These are phyloP conservation scores for Fragum whitleyi DNA, from an alignment of 2,888 invertebrate genomes.

Conservation along the genomic window DNA sequence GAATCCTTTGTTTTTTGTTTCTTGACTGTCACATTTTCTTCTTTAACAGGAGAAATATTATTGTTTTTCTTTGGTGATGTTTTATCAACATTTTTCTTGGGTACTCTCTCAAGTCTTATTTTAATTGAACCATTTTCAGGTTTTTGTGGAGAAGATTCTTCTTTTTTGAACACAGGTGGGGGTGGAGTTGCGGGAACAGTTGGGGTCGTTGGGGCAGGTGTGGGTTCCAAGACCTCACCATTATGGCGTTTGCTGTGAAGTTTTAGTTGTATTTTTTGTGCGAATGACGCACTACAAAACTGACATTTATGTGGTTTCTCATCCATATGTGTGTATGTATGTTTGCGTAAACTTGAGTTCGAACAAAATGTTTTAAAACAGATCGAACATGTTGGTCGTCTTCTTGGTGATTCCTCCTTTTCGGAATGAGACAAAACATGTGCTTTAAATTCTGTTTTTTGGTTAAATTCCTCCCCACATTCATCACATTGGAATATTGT, in stretches of 20 bases:
- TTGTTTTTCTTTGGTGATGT: background rate
- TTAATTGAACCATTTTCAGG: background rate
- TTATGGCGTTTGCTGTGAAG: conserved; percentile 58
- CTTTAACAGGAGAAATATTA: background rate
- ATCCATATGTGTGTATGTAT: conserved; percentile 54
- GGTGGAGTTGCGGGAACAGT: background rate
- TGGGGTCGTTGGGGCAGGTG: background rate
- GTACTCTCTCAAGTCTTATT: background rate
- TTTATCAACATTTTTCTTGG: background rate
- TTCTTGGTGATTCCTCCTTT: background rate
- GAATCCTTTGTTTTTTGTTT: conserved; percentile 4
- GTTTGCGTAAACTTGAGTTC: conserved; percentile 59
- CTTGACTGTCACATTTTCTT: background rate
- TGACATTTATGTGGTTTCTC: conserved; percentile 61
- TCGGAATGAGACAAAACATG: conserved; percentile 29
- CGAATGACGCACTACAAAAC: conserved; percentile 53
- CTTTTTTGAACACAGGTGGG: background rate
- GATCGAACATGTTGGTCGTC: conserved; percentile 43
- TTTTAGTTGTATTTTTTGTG: conserved; percentile 58
- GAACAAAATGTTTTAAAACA: conserved; percentile 57
- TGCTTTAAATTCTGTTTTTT: conserved; percentile 40
- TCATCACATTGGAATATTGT: conserved; percentile 45
- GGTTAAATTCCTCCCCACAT: conserved; percentile 49
- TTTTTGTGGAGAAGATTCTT: background rate
- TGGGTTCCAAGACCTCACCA: conserved; percentile 43